A percentile compares a stretch with the other conserved stretches of the same genome.
Conservation (phyloP, 2,888 invertebrate species). For the Patella caerulea region DNA sequence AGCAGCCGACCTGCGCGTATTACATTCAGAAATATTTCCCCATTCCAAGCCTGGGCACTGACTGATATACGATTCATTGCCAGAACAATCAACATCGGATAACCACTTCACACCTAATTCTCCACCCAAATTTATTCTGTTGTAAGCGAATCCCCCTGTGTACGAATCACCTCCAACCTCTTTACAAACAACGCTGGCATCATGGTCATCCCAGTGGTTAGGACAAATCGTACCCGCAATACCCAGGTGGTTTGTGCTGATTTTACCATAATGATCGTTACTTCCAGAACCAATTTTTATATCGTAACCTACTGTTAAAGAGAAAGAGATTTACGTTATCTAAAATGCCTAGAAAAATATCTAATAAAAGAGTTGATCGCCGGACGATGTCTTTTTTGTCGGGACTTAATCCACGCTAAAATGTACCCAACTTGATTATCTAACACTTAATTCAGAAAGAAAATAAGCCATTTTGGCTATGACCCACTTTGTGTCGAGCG, state of each 20-base stretch:
- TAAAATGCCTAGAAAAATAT: too few species aligned
- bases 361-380: too few species aligned
- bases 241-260: neutral
- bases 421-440: too few species aligned
- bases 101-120: neutral
- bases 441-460: too few species aligned
- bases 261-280: neutral
- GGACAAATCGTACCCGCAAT: neutral
- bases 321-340: too few species aligned
- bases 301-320: too few species aligned
- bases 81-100: neutral
- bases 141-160: constrained; percentile 26
- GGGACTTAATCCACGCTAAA: too few species aligned
- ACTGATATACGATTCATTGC: neutral
- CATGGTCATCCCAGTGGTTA: neutral
- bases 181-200: neutral
- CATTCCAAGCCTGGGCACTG: neutral
- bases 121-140: constrained; percentile 25
- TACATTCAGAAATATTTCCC: neutral
- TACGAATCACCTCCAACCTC: neutral
- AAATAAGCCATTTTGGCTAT: too few species aligned
- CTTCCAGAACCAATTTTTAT: too few species aligned
- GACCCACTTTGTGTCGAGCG: too few species aligned
- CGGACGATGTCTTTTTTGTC: too few species aligned
- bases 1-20: neutral